phyloP scores from a whole-genome alignment of 2,888 invertebrate species.

The Parascotia fuliginaria region DNA sequence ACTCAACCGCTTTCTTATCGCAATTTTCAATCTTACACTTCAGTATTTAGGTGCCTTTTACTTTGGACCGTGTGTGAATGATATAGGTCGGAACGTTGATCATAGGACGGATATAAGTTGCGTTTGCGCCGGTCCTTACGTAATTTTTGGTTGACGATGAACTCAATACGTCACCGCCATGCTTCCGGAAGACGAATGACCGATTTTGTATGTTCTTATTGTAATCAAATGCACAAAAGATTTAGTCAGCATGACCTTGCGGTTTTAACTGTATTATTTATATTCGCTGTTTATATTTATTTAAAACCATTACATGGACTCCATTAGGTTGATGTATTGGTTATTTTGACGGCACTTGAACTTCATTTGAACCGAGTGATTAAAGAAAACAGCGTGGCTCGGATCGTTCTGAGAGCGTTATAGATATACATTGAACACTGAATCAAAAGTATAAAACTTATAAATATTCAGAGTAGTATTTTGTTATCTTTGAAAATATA shows the following conservation, averaged over 20 bases:
- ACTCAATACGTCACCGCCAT: slow-evolving; percentile 77
- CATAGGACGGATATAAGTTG: slow-evolving; percentile 73
- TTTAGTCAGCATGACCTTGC: slow-evolving; percentile 64
- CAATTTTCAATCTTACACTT: slow-evolving; percentile 66
- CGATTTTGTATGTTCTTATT: slow-evolving; percentile 58
- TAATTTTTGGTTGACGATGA: slow-evolving; percentile 79
- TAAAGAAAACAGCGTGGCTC: slow-evolving; percentile 38
- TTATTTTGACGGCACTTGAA: slow-evolving; percentile 53
- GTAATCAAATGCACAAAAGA: slow-evolving; percentile 56
- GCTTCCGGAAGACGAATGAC: slow-evolving; percentile 78
- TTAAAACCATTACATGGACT: slow-evolving; percentile 49
- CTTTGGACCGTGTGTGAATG: slow-evolving; percentile 42
- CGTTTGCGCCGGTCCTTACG: slow-evolving; percentile 80
- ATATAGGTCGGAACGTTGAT: slow-evolving; percentile 54
- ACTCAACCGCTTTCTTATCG: slow-evolving; percentile 52
- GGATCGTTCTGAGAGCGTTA: slow-evolving; percentile 25
- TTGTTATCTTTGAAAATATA: slow-evolving; percentile 42
- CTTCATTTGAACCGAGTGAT: slow-evolving; percentile 36
- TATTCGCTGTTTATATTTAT: slow-evolving; percentile 52
- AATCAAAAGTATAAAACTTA: slow-evolving; percentile 46
- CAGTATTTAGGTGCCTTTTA: slow-evolving; percentile 61
- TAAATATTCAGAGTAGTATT: slow-evolving; percentile 44
- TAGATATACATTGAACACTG: slow-evolving; percentile 41
- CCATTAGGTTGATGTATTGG: slow-evolving; percentile 50
- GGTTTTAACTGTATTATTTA: slow-evolving; percentile 34